phyloP scores from a whole-genome alignment of 2,113 vertebrate genomes.

The Gracilinanus agilis region DNA sequence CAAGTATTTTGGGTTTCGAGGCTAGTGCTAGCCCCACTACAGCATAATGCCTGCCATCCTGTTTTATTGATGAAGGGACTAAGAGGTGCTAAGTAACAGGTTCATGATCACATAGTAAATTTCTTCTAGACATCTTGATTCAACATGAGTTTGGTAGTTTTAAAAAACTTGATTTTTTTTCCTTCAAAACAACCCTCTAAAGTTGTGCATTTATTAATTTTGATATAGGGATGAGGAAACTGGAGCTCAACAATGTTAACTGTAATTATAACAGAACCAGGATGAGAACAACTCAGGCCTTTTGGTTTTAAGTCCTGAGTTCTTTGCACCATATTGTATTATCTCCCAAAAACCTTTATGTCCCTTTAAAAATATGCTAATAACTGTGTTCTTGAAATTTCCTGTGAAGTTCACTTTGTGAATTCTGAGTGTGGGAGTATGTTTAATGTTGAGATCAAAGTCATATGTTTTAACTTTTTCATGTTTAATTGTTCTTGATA shows the following conservation, averaged over 20 bases:
- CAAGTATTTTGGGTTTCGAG: background rate
- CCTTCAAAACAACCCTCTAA: background rate
- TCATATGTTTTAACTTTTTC: background rate
- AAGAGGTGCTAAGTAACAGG: background rate
- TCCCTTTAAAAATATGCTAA: fast-evolving
- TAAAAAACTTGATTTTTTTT: background rate
- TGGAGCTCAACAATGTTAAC: background rate
- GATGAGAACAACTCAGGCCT: background rate
- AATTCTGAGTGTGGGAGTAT: background rate
- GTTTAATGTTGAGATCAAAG: background rate
- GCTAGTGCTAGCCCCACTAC: background rate
- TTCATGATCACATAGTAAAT: background rate
- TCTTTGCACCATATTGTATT: background rate
- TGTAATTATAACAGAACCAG: background rate
- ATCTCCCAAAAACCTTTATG: background rate
- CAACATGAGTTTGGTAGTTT: background rate
- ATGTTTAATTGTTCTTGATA: background rate
- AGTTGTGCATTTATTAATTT: background rate
- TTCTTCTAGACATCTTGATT: background rate
- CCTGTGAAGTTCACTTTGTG: background rate
- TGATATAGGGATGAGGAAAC: background rate
- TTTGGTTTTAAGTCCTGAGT: background rate
- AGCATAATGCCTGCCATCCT: background rate
- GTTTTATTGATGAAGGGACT: background rate
- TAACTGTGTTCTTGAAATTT: background rate